phyloP scores from a whole-genome alignment of 2,888 invertebrate species.

The Cynaeus angustus region DNA sequence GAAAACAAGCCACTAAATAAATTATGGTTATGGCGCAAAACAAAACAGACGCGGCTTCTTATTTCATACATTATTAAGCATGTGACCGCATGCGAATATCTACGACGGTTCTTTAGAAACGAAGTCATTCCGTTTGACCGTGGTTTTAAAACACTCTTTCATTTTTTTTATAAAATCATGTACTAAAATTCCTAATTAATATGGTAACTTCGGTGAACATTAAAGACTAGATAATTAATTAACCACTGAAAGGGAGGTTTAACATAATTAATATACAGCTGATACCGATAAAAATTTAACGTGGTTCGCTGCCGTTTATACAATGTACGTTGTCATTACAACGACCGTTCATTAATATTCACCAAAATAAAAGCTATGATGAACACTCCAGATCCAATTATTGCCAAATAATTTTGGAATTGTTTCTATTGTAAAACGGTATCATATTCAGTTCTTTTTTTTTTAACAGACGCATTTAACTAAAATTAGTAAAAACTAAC shows the following conservation, averaged over 20 bases:
- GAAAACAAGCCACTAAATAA: conserved; percentile 24
- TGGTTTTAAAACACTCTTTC: neutral
- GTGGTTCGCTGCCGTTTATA: conserved; percentile 1
- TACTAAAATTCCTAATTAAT: conserved; percentile 13
- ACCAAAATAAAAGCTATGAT: conserved; percentile 1
- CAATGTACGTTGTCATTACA: conserved; percentile 12
- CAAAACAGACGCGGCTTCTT: conserved; percentile 24
- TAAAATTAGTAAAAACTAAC: no score
- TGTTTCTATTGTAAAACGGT: neutral
- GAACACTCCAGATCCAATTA: neutral
- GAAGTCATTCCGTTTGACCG: neutral
- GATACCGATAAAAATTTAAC: conserved; percentile 26
- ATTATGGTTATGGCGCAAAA: conserved; percentile 21
- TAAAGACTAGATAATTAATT: conserved; percentile 17
- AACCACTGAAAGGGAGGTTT: conserved; percentile 14
- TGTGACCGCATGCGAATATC: conserved; percentile 22
- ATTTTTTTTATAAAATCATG: conserved; percentile 2
- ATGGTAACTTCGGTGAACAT: conserved; percentile 8
- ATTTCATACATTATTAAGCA: conserved; percentile 15
- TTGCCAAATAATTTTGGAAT: conserved; percentile 2
- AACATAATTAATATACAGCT: conserved; percentile 24
- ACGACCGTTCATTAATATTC: conserved; percentile 9
- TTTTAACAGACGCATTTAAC: no score
- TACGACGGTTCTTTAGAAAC: conserved; percentile 8
- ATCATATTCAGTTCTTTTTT: no score